Base-by-base conservation (phyloP, 2,888 invertebrate species). In the Diarsia rubi region DNA sequence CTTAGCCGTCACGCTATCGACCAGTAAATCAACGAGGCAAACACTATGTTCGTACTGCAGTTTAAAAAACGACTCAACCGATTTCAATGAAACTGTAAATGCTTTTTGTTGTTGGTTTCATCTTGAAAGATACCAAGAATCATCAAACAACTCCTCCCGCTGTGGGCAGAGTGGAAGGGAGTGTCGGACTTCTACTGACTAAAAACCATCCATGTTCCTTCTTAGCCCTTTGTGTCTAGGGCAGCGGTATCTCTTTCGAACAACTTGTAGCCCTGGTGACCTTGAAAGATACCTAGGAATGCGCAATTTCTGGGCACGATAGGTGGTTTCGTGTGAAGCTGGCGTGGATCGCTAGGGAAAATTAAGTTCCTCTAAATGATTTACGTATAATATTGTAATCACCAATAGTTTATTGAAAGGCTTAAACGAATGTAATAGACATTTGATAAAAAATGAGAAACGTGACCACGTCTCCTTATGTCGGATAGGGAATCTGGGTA, bases 381-480 rank as follows among this genome's bases (percentile, higher is more conserved):
- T 49, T 24, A 63, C 3, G 5, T 69, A 12, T n/a, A 19, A 47
- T 5, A 16, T 14, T 6, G 11, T 57, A 12, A 49, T n/a, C 11
- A 45, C 19, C 24, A n/a, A 8, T 27, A 27, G 24, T 66, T 74
- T 49, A 44, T 69, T 9, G 8, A 62, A 31, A 37, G 44, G 8
- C 21, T 49, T 44, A 44, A n/a, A 24, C n/a, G 16, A 47, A 27
- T 19, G 14, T 54, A 37, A 66, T 52, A 31, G 31, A 37, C 14
- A 45, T 66, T 47, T 44, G 44, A 69, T 72, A 27, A 24, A n/a
- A 37, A 37, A 37, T 21, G 19, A 52, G 16, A 2, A n/a, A 72
- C 47, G 59, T 49, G 19, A 69, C 64, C 31, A 31, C 49, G 21
- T 52, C 47, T 67, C 60, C 21, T 9, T n/a, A 27, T 19, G n/a